A percentile compares a stretch with the other conserved stretches of the same genome.
phyloP scores from a whole-genome alignment of 2,113 vertebrate genomes.

The Saguinus imperator region DNA sequence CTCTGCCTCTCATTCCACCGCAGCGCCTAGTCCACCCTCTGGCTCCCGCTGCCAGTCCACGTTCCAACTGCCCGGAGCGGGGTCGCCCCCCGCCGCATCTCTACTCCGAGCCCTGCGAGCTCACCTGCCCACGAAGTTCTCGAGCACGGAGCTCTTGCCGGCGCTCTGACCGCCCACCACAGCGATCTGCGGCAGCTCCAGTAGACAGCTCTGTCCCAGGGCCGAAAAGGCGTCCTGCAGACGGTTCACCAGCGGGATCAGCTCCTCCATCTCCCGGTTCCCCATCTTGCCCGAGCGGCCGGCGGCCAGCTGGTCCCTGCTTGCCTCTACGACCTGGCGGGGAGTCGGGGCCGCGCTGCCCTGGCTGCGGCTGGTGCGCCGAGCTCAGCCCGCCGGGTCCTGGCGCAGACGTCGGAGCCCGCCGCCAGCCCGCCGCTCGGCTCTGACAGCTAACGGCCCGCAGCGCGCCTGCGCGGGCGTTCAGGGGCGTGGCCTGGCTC shows the following conservation, averaged over 20 bases:
- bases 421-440: neutral
- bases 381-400: constrained; percentile 59
- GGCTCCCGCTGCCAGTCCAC: neutral
- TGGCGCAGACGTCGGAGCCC: neutral
- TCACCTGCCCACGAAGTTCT: constrained; percentile 86
- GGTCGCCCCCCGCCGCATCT: neutral
- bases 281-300: constrained; percentile 79
- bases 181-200: constrained; percentile 92
- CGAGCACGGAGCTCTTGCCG: constrained; percentile 93
- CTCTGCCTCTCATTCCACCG: neutral
- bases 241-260: constrained; percentile 94
- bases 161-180: constrained; percentile 94
- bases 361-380: neutral
- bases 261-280: constrained; percentile 94
- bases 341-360: neutral
- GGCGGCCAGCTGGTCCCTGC: constrained; percentile 61
- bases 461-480: constrained; percentile 66
- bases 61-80: neutral
- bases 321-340: neutral
- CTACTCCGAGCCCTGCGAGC: neutral
- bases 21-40: neutral
- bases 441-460: constrained; percentile 71
- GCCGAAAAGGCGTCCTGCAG: constrained; percentile 92
- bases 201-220: constrained; percentile 89
- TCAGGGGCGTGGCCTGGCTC: neutral